Evolutionary conservation across 2,888 invertebrate species (phyloP), one percentile per base, ranked within the genome.

Genomic region (Euzophera pinguis): DNA sequence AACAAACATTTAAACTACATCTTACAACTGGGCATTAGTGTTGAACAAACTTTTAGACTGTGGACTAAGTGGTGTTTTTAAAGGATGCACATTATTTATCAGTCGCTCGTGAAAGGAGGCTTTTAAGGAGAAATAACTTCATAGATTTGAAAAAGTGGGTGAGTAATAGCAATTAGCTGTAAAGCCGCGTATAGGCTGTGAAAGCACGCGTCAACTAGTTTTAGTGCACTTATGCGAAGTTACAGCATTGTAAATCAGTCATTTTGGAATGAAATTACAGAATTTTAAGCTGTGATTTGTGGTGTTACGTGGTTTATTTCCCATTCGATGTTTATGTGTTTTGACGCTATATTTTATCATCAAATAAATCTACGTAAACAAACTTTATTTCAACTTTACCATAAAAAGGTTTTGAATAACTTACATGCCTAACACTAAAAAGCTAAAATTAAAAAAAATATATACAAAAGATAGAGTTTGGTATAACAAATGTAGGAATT

Each of bases 141-240:
- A 55, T 50, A 60, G 73, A 69, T 71, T 74, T 67, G 70, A 81
- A 82, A 84, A 85, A 84, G 83, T 83, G 83, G 86, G 86, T 86
- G 69, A 84, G 86, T 84, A 75, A 63, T 69, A 65, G 53, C 58
- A 56, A 56, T 69, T 67, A 55, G 58, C 43, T 17, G 27, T 54
- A 50, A 58, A 56, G 35, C 42, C 35, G 49, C 35, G 47, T 56
- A 59, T 58, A 43, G 53, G 54, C 38, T 55, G 53, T 58, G 38
- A 17, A 56, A 12, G 29, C 45, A 32, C 45, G 32, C 45, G 32
- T 45, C 16, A 32, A 32, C 14, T 48, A 22, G 48, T 48, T 48
- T 27, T 38, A 22, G 48, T 27, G 48, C 48, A 52, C 57, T 66
- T 61, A 59, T 41, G 51, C 16, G 47, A 48, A 47, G 53, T 67